phyloP scores from a whole-genome alignment of 1,140 invertebrate species.

The Heliothis subflexa region DNA sequence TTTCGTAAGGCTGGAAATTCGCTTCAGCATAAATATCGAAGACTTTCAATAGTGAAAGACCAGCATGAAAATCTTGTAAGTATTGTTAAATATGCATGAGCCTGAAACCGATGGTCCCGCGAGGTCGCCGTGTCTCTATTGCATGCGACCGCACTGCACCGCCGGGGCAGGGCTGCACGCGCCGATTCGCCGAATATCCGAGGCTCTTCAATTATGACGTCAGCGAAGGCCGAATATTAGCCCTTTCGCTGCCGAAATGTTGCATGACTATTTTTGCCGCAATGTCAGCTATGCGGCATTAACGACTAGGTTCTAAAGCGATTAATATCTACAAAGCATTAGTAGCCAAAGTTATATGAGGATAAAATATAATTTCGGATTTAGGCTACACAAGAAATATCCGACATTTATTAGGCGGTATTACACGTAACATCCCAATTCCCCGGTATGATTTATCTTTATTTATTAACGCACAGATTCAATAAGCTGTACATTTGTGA shows the following conservation, averaged over 20 bases:
- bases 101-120: slow-evolving; percentile 7
- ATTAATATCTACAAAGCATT: no score
- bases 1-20: no score
- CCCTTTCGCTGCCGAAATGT: not conserved
- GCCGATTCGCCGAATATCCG: not conserved
- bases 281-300: not conserved
- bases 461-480: slow-evolving; percentile 1
- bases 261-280: slow-evolving; percentile 1
- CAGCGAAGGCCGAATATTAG: slow-evolving; percentile 9
- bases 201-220: not conserved
- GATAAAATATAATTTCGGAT: no score
- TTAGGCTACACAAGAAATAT: no score
- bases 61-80: not conserved
- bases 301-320: no score
- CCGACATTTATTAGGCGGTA: not conserved
- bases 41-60: not conserved
- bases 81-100: not conserved
- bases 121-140: slow-evolving; percentile 22
- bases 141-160: slow-evolving; percentile 24
- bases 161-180: slow-evolving; percentile 6
- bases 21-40: no score
- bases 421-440: not conserved
- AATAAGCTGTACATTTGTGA: not conserved
- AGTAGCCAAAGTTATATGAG: not conserved
- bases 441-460: not conserved